A percentile compares a stretch with the other conserved stretches of the same genome.
Evolutionary conservation across 37 sponge, comb jelly and placozoan genomes (phyloP).

Genomic region (Spongilla lacustris): DNA sequence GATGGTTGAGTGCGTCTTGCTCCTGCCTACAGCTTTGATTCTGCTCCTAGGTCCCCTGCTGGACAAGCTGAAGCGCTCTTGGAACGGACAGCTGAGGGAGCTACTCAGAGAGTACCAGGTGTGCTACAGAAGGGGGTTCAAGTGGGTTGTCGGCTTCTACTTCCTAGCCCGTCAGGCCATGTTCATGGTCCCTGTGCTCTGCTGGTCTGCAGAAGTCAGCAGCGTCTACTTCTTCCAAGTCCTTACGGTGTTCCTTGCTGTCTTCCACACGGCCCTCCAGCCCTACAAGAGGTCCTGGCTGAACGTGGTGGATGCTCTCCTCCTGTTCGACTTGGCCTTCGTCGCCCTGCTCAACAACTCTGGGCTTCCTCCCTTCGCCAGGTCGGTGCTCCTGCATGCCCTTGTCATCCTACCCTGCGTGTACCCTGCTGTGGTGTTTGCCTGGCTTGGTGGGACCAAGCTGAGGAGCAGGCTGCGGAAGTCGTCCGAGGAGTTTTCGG

Average conservation of each 20-base stretch:
- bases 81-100: not conserved
- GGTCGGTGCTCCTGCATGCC: not conserved
- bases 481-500: not conserved
- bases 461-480: not conserved
- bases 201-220: not conserved
- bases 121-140: slow-evolving; percentile 14
- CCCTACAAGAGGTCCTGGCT: slow-evolving; percentile 26
- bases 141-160: slow-evolving; percentile 16
- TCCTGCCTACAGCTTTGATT: not conserved
- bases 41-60: slow-evolving; percentile 3
- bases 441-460: not conserved
- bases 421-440: not conserved
- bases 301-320: slow-evolving; percentile 18
- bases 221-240: slow-evolving; percentile 12
- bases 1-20: slow-evolving; percentile 3
- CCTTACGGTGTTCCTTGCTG: slow-evolving; percentile 4
- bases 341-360: slow-evolving; percentile 16
- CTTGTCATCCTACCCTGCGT: slow-evolving; percentile 8
- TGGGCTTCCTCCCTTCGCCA: not conserved
- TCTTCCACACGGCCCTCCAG: slow-evolving; percentile 12
- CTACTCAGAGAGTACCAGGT: slow-evolving; percentile 28
- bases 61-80: not conserved
- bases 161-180: slow-evolving; percentile 10
- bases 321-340: slow-evolving; percentile 21
- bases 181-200: slow-evolving; percentile 19